These are phyloP conservation scores for Nesoenas mayeri DNA, from an alignment of 2,113 vertebrate species.

Conservation along the genomic window DNA sequence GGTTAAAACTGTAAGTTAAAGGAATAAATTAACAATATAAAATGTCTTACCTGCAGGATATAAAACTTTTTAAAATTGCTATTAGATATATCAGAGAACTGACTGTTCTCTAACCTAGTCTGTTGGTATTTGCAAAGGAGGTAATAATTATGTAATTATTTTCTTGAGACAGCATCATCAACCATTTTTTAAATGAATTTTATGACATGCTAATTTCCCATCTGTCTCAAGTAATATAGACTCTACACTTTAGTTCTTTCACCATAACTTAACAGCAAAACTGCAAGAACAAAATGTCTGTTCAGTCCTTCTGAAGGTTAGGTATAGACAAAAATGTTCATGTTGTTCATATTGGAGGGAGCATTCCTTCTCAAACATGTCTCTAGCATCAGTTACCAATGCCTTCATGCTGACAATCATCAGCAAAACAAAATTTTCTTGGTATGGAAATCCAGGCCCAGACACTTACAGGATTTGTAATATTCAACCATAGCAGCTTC, in stretches of 20 bases:
- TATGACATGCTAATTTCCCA: constrained; percentile 81
- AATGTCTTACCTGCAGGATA: neutral
- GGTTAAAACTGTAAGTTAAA: neutral
- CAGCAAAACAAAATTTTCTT: neutral
- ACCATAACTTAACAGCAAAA: constrained; percentile 59
- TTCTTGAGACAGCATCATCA: constrained; percentile 67
- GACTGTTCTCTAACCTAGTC: constrained; percentile 1
- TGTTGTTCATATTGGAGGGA: neutral
- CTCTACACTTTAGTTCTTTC: constrained; percentile 63
- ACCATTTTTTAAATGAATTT: constrained; percentile 72
- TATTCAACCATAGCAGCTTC: constrained; percentile 24
- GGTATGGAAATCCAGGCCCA: neutral
- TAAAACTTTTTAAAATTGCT: neutral
- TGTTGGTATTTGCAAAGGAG: constrained; percentile 49
- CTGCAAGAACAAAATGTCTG: constrained; percentile 45
- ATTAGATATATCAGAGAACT: neutral
- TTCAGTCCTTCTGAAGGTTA: constrained; percentile 59
- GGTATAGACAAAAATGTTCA: constrained; percentile 33
- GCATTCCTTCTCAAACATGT: neutral
- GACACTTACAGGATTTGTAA: constrained; percentile 5
- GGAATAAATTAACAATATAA: neutral
- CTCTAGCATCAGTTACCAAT: neutral
- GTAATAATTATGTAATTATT: constrained; percentile 70
- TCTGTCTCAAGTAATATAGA: constrained; percentile 69
- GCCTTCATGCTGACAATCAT: neutral